phyloP scores from a whole-genome alignment of 2,888 invertebrate genomes.

The Cetonia aurata region DNA sequence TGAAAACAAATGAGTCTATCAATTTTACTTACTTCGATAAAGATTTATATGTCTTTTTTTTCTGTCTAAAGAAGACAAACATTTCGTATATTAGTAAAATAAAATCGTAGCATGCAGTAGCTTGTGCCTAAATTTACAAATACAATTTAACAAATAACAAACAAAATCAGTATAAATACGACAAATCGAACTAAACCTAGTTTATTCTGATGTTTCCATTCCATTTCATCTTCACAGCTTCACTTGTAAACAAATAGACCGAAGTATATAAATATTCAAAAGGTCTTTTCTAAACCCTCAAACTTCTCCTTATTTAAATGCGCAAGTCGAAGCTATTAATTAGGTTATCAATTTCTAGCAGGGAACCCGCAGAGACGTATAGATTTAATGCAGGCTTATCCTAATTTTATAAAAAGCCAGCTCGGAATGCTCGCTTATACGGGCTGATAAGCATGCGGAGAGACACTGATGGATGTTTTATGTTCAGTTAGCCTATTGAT shows the following conservation, averaged over 20 bases:
- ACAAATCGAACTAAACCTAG: too few species aligned
- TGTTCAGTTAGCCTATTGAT: conserved; percentile 35
- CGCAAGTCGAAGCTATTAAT: conserved; percentile 10
- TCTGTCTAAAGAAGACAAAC: too few species aligned
- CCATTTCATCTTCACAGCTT: too few species aligned
- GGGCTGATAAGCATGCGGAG: conserved; percentile 31
- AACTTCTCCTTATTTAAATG: conserved; percentile 11
- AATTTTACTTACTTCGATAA: too few species aligned
- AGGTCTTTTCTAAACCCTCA: neutral
- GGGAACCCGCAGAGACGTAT: conserved; percentile 8
- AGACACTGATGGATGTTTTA: conserved; percentile 43
- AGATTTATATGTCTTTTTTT: too few species aligned
- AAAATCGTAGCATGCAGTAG: too few species aligned
- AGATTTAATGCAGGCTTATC: conserved; percentile 38
- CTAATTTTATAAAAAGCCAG: conserved; percentile 39
- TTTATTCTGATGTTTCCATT: too few species aligned
- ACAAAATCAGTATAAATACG: too few species aligned
- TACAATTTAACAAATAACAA: too few species aligned
- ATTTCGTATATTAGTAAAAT: too few species aligned
- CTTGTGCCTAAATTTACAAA: too few species aligned
- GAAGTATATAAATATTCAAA: conserved; percentile 18
- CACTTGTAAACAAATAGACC: neutral
- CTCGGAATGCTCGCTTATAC: conserved; percentile 17
- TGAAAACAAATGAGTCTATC: too few species aligned
- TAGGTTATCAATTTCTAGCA: conserved; percentile 23